A percentile compares a stretch with the other conserved stretches of the same genome.
Evolutionary conservation across 2,113 vertebrate species (phyloP).

Genomic region (Poeciliopsis retropinna): DNA sequence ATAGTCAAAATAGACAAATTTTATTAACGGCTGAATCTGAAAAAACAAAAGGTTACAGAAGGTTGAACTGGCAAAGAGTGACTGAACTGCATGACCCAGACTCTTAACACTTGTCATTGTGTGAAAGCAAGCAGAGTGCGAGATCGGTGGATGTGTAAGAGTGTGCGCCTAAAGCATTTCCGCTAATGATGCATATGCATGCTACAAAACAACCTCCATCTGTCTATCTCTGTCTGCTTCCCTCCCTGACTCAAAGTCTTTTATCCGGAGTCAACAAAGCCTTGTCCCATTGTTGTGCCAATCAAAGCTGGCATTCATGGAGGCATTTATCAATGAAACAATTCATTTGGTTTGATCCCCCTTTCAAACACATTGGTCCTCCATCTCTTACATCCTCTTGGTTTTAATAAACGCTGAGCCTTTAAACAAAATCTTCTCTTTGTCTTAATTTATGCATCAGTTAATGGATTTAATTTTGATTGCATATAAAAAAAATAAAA

Average conservation of each 20-base stretch:
- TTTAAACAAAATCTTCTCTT: neutral
- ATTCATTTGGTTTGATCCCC: conserved; percentile 57
- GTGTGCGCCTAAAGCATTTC: neutral
- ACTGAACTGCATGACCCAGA: neutral
- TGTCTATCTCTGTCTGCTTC: conserved; percentile 42
- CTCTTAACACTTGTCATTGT: neutral
- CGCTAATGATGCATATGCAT: conserved; percentile 18
- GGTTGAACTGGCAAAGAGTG: neutral
- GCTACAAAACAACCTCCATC: conserved; percentile 37
- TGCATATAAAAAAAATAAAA: neutral
- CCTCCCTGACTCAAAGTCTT: conserved; percentile 43
- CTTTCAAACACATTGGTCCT: conserved; percentile 24
- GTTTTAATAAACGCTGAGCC: conserved; percentile 12
- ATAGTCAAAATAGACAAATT: no score
- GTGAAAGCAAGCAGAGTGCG: neutral
- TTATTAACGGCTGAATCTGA: no score
- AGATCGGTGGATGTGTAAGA: no score
- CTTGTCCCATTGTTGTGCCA: conserved; percentile 61
- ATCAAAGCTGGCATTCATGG: conserved; percentile 71
- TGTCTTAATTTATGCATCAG: neutral
- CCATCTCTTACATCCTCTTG: conserved; percentile 32
- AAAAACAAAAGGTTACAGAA: no score
- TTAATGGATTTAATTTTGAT: neutral
- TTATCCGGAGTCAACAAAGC: conserved; percentile 64
- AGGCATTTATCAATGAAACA: conserved; percentile 63